Evolutionary conservation across 2,888 invertebrate genomes (phyloP), one percentile per base, ranked within the genome.

Genomic region (Dasysyrphus tricinctus): DNA sequence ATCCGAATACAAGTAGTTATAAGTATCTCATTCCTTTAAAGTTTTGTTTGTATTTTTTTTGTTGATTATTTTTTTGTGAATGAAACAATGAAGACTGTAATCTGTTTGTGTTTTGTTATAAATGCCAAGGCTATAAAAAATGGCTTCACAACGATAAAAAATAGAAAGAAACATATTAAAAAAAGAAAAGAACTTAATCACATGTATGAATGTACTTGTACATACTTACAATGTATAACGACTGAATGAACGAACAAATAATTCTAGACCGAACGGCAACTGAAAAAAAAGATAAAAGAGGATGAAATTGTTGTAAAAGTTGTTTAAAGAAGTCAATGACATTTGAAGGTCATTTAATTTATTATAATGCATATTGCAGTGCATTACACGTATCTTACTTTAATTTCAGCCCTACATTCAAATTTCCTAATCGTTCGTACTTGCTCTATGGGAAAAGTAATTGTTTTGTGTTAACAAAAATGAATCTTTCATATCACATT

Each of bases 201-300:
- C 5, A n/a, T 57, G 44, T 19, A n/a, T 24, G 24, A 1, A 24
- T 24, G 24, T 24, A 24, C 24, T 24, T 24, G 24, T 3, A 24
- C 24, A 24, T 24, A 24, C 24, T n/a, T n/a, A 24, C 3, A 24
- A 24, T n/a, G 3, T 11, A 24, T 29, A 56, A 47, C 69, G 54
- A 74, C 59, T 74, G 56, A 42, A 74, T n/a, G n/a, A 63, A 70
- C n/a, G n/a, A 70, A 44, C 47, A 42, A 1, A 11, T 57, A 54
- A 54, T 54, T 39, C 54, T 34, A 75, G 79, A 79, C 75, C 49
- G 79, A 79, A 75, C 79, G 79, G 75, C 79, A 79, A 56, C 75
- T 80, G 16, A 47, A 16, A 44, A 57, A 74, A 51, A 42, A 0
- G 75, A 79, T 83, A 83, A 79, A 42, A 16, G 14, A 49, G 3